Conservation (phyloP, 2,113 vertebrate genomes). For the Rhinopithecus roxellana region DNA sequence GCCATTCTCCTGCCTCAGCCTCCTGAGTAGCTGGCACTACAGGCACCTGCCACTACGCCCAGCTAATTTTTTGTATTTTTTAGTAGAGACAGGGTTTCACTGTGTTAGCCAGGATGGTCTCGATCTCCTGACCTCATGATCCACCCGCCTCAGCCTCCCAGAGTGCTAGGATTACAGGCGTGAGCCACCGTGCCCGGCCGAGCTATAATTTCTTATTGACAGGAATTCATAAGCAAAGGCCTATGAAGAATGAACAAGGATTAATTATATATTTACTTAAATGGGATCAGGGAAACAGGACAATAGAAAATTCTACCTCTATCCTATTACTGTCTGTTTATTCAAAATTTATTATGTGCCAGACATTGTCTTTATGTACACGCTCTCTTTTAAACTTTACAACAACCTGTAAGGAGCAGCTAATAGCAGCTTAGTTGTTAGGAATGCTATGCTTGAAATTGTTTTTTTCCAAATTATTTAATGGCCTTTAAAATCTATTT, state of each 20-base stretch:
- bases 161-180: no score
- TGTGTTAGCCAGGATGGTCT: no score
- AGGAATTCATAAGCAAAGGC: background rate
- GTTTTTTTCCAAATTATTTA: background rate
- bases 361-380: background rate
- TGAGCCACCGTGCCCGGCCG: no score
- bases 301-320: slow-evolving; percentile 43
- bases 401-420: background rate
- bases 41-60: no score
- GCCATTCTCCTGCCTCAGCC: no score
- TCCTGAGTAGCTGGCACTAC: no score
- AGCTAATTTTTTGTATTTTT: no score
- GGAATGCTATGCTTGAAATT: slow-evolving; percentile 30
- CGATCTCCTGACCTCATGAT: no score
- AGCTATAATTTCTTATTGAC: background rate
- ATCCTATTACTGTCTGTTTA: background rate
- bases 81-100: no score
- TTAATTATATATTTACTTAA: slow-evolving; percentile 32
- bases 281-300: background rate
- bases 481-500: slow-evolving; percentile 6
- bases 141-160: no score
- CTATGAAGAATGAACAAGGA: background rate
- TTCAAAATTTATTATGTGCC: slow-evolving; percentile 17
- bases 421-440: background rate
- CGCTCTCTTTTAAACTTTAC: background rate